Percentiles rank a stretch among this genome's conserved stretches.
phyloP scores from a whole-genome alignment of 1,140 invertebrate species.

The Cotesia vestalis region DNA sequence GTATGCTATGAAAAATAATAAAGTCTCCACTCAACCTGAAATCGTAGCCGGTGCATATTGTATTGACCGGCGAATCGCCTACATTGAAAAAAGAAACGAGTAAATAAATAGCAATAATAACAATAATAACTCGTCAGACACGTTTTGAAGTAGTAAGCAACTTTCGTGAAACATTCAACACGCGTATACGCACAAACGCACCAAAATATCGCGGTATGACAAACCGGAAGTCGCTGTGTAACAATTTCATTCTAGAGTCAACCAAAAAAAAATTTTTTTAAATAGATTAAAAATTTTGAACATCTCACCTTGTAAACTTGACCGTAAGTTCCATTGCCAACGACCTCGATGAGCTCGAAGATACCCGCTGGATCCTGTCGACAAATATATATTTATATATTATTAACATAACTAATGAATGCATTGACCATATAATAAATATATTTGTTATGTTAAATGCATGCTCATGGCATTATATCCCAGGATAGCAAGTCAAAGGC shows the following conservation, averaged over 20 bases:
- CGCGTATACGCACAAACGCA: constrained; percentile 9
- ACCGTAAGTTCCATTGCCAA: constrained; percentile 99
- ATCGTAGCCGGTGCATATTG: constrained; percentile 16
- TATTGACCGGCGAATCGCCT: constrained; percentile 13
- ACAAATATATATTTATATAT: constrained; percentile 57
- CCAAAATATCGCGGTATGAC: constrained; percentile 3
- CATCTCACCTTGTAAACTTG: constrained; percentile 96
- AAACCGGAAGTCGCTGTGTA: constrained; percentile 19
- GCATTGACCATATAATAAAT: constrained; percentile 13
- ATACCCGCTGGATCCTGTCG: constrained; percentile 98
- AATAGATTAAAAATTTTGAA: constrained; percentile 7
- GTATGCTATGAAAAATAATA: neutral
- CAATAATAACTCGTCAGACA: constrained; percentile 15
- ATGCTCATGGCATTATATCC: neutral
- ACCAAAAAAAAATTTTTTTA: neutral
- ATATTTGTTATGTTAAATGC: too few relatives aligned
- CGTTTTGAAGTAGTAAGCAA: constrained; percentile 8
- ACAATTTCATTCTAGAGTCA: too few relatives aligned
- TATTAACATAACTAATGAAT: constrained; percentile 23
- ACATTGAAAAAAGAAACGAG: constrained; percentile 7
- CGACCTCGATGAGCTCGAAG: constrained; percentile 99
- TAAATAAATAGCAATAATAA: neutral
- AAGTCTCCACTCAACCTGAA: constrained; percentile 19
- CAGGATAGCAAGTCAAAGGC: neutral
- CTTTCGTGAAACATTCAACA: constrained; percentile 12